Evolutionary conservation across 1,140 invertebrate species (phyloP), one percentile per base, ranked within the genome.

Genomic region (Coenobita brevimanus): DNA sequence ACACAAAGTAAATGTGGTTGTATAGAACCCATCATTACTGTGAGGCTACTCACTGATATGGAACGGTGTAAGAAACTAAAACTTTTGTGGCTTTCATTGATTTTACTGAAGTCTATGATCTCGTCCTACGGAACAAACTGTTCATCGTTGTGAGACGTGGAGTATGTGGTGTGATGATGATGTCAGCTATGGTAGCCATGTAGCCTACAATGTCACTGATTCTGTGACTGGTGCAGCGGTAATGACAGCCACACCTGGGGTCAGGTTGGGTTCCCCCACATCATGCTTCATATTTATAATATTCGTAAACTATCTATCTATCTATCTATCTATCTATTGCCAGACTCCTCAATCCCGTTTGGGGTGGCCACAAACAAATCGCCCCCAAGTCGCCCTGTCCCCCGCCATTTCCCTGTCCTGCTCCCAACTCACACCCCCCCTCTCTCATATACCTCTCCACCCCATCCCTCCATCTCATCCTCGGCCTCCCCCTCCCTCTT

Each of bases 21-120:
- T 43, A 76, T 27, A 41, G 73, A 76, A 3, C 73, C 10, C 27
- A 69, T 69, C 67, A 27, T 69, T 15, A 10, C 67, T 10, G 13
- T 69, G 67, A 15, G 67, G 3, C 43, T 76, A 6, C 36, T 76
- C n/a, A 41, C 36, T 2, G 73, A 76, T 41, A 76, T 43, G 33
- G 73, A n/a, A n/a, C 73, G 4, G 15, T 41, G 73, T 3, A 41
- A 76, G 27, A 41, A 43, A 13, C n/a, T 33, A 73, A 73, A 41
- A n/a, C 38, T n/a, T 73, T 73, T 33, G 71, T 73, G 21, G 46
- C 36, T 46, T 69, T 69, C 27, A 27, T 69, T 69, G 67, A 69
- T 69, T 69, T 69, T 30, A 69, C 13, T 13, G 27, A 76, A 43
- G 73, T 41, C 13, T 76, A 76, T 24, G 38, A 76, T 43, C 33